Conservation (phyloP, 2,888 invertebrate genomes). For the Melitaea athalia region DNA sequence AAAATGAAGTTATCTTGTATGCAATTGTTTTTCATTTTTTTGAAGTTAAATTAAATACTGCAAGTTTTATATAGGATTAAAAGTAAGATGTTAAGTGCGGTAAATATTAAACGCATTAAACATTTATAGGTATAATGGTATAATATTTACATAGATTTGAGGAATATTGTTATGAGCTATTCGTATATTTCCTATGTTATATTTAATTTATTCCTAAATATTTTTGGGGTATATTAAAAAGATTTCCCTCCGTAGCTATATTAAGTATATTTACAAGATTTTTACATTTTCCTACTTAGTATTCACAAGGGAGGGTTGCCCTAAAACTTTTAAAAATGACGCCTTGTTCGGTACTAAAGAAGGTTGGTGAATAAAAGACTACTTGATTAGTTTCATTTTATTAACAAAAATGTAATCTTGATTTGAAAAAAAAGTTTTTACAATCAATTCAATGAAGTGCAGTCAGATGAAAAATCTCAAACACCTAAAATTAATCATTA, state of each 20-base stretch:
- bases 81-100: neutral
- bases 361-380: neutral
- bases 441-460: too few relatives aligned
- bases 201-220: slow-evolving; percentile 8
- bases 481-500: too few relatives aligned
- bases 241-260: slow-evolving; percentile 23
- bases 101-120: neutral
- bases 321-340: neutral
- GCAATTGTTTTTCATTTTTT: slow-evolving; percentile 19
- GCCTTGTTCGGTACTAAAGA: neutral
- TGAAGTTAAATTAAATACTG: slow-evolving; percentile 17
- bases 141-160: neutral
- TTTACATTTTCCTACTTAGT: slow-evolving; percentile 57
- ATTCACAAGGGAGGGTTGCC: slow-evolving; percentile 48
- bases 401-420: neutral
- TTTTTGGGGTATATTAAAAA: slow-evolving; percentile 20
- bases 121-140: neutral
- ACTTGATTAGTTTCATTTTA: neutral
- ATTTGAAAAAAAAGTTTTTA: neutral
- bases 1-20: slow-evolving; percentile 26
- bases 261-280: slow-evolving; percentile 45
- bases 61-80: slow-evolving; percentile 21
- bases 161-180: neutral
- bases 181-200: neutral
- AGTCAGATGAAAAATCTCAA: too few relatives aligned